Evolutionary conservation across 2,797 vertebrate species (phyloP).

Genomic region (Lacerta viridis): DNA sequence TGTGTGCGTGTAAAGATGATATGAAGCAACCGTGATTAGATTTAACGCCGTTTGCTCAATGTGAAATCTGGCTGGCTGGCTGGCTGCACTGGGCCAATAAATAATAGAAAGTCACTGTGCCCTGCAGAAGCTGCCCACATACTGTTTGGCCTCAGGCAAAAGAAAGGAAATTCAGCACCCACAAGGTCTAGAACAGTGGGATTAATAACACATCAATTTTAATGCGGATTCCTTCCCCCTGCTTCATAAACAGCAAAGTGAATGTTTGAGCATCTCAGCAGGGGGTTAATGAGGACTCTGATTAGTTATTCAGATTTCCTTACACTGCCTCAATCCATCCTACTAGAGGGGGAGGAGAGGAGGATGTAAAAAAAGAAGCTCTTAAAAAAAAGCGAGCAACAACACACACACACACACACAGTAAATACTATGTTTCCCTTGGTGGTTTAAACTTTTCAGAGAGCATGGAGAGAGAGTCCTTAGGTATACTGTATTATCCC

Average conservation of each 20-base stretch:
- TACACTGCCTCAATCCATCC: slow-evolving; percentile 78
- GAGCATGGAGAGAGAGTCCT: neutral
- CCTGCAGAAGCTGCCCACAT: slow-evolving; percentile 61
- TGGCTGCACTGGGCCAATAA: slow-evolving; percentile 39
- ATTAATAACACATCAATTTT: slow-evolving; percentile 85
- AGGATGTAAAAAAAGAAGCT: slow-evolving; percentile 56
- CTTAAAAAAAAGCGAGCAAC: slow-evolving; percentile 3
- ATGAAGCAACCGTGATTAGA: slow-evolving; percentile 17
- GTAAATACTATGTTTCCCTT: neutral
- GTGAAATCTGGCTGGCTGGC: slow-evolving; percentile 1
- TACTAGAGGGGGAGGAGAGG: slow-evolving; percentile 58
- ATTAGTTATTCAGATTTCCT: slow-evolving; percentile 91
- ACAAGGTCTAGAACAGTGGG: slow-evolving; percentile 73
- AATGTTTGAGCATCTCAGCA: slow-evolving; percentile 87
- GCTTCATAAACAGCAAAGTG: slow-evolving; percentile 87
- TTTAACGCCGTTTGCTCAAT: slow-evolving; percentile 26
- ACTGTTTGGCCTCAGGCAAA: slow-evolving; percentile 65
- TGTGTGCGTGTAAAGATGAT: neutral
- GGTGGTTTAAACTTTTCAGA: neutral
- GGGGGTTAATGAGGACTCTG: slow-evolving; percentile 95
- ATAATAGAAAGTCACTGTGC: slow-evolving; percentile 72
- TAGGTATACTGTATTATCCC: neutral
- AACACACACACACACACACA: too few relatives aligned
- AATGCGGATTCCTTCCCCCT: slow-evolving; percentile 77
- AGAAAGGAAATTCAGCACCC: slow-evolving; percentile 57